A percentile compares a stretch with the other conserved stretches of the same genome.
phyloP scores from a whole-genome alignment of 64 coral and sea anemone genomes.

The Exaiptasia diaphana region DNA sequence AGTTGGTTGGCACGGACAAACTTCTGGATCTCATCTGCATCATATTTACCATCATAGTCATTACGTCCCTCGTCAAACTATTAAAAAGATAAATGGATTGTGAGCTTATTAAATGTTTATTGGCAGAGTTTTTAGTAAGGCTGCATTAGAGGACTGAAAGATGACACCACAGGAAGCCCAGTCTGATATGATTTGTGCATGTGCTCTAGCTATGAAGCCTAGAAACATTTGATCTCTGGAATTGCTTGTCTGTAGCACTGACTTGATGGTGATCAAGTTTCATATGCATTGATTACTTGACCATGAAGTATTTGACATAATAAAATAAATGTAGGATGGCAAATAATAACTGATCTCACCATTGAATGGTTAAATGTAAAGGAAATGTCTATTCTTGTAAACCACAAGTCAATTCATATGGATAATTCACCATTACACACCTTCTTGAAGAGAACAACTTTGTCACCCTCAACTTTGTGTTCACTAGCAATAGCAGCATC shows the following conservation, averaged over 20 bases:
- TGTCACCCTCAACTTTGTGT: constrained; percentile 70
- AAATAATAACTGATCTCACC: background rate
- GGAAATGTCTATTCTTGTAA: background rate
- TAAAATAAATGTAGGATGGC: background rate
- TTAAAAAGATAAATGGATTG: background rate
- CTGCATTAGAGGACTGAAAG: too few species aligned
- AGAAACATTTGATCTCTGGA: too few species aligned
- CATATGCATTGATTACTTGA: too few species aligned
- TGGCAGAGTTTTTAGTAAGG: too few species aligned
- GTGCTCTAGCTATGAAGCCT: too few species aligned
- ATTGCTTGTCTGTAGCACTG: too few species aligned
- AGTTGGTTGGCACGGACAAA: constrained; percentile 96
- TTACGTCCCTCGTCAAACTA: constrained; percentile 93
- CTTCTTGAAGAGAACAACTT: constrained; percentile 88
- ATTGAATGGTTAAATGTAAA: background rate
- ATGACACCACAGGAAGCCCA: too few species aligned
- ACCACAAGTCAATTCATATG: background rate
- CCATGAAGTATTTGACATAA: background rate
- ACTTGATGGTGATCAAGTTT: too few species aligned
- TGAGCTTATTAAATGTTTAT: too few species aligned
- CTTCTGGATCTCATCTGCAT: constrained; percentile 58
- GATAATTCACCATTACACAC: constrained; percentile 15
- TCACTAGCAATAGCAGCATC: constrained; percentile 80
- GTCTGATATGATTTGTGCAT: too few species aligned
- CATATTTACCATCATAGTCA: constrained; percentile 95